phyloP scores from a whole-genome alignment of 2,113 vertebrate species.

The Brevimyrus niger region DNA sequence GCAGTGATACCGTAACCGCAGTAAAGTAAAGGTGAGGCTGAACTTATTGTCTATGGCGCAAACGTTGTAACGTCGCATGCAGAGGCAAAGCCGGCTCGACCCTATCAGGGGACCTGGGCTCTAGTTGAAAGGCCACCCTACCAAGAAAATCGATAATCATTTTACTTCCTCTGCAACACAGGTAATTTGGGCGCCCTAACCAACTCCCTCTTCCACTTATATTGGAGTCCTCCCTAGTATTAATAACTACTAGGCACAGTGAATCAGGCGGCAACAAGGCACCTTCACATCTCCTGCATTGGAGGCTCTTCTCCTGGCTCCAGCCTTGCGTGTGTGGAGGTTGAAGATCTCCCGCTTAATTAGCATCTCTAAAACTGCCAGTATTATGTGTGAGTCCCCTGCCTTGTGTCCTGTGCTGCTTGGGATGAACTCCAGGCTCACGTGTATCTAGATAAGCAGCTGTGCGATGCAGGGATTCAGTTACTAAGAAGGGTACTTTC shows the following conservation, averaged over 20 bases:
- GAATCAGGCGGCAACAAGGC: not conserved
- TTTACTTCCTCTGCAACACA: not conserved
- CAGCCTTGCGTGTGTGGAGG: not conserved
- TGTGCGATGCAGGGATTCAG: not conserved
- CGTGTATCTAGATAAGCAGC: not conserved
- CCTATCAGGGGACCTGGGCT: not conserved
- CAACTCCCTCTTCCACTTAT: not conserved
- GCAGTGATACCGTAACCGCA: slow-evolving; percentile 70
- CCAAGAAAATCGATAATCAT: not conserved
- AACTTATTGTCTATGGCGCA: slow-evolving; percentile 61
- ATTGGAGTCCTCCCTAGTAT: not conserved
- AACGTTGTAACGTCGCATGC: slow-evolving; percentile 53
- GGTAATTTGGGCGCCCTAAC: not conserved
- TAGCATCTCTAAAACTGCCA: not conserved
- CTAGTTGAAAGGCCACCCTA: not conserved
- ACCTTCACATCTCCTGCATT: not conserved
- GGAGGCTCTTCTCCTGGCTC: not conserved
- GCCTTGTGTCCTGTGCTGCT: not conserved
- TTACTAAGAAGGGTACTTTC: not conserved
- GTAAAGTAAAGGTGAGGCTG: slow-evolving; percentile 75
- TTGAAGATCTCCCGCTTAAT: not conserved
- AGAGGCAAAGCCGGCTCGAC: not conserved
- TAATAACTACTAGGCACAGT: too few relatives aligned
- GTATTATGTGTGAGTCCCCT: not conserved
- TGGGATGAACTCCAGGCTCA: not conserved